A percentile compares a stretch with the other conserved stretches of the same genome.
Conservation (phyloP, 2,888 invertebrate genomes). For the Orthosia incerta region DNA sequence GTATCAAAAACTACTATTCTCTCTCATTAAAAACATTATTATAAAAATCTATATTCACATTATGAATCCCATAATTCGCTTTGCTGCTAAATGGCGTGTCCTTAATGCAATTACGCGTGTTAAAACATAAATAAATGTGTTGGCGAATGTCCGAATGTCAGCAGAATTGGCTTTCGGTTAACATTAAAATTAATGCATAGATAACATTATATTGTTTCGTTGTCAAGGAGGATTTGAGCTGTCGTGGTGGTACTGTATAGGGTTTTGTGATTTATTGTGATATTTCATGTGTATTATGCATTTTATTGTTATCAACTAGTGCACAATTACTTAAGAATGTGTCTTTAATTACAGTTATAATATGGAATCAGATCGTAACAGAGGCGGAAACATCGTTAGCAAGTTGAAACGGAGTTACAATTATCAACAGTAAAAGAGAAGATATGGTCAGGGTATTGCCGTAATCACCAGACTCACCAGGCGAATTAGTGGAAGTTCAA, state of each 20-base stretch:
- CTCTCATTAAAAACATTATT: conserved; percentile 4
- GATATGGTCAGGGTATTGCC: too few species aligned
- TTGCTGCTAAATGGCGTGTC: conserved; percentile 62
- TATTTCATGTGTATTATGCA: not conserved
- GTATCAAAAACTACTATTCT: too few species aligned
- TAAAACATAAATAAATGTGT: conserved; percentile 65
- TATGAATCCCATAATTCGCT: conserved; percentile 37
- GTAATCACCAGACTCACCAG: too few species aligned
- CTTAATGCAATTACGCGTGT: conserved; percentile 69
- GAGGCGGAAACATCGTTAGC: too few species aligned
- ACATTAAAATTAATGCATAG: conserved; percentile 33
- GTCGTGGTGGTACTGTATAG: not conserved
- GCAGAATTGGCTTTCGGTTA: conserved; percentile 22
- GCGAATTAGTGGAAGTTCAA: too few species aligned
- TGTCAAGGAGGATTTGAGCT: conserved; percentile 42
- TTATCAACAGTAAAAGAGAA: too few species aligned
- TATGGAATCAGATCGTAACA: too few species aligned
- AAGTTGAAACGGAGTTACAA: too few species aligned
- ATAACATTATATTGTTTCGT: conserved; percentile 22
- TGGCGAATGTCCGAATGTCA: conserved; percentile 34
- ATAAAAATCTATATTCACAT: conserved; percentile 32
- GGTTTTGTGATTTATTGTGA: conserved; percentile 2
- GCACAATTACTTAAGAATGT: not conserved
- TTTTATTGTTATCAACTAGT: not conserved
- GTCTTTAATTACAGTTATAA: too few species aligned